Conservation (phyloP, 2,888 invertebrate genomes). For the Pyrrhia umbra region DNA sequence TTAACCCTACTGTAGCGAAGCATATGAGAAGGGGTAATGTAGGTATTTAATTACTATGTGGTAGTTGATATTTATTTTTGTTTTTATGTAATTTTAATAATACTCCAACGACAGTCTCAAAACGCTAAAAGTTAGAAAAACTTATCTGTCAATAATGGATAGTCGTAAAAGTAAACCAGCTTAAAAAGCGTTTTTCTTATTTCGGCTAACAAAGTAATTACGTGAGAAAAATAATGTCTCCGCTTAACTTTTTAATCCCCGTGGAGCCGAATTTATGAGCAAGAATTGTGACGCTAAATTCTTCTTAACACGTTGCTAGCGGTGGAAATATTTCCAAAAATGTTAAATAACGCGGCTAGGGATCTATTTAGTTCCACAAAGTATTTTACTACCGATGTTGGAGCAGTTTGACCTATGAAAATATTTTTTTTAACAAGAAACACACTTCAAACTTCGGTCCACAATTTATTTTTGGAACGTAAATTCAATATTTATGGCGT, state of each 20-base stretch:
- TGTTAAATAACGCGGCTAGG: conserved; percentile 53
- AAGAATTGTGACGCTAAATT: conserved; percentile 68
- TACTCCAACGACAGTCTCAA: conserved; percentile 17
- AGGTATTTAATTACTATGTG: too few relatives aligned
- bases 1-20: too few relatives aligned
- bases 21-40: too few relatives aligned
- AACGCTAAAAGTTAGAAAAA: conserved; percentile 36
- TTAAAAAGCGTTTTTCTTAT: conserved; percentile 58
- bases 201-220: conserved; percentile 66
- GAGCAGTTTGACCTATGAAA: conserved; percentile 6
- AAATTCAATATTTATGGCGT: conserved; percentile 22
- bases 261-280: conserved; percentile 66
- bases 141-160: conserved; percentile 61
- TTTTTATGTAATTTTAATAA: too few relatives aligned
- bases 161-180: conserved; percentile 57
- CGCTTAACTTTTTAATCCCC: conserved; percentile 68
- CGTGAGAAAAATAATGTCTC: conserved; percentile 65
- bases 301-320: conserved; percentile 60
- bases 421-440: conserved; percentile 11
- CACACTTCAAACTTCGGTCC: background rate
- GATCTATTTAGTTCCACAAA: conserved; percentile 52
- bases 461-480: conserved; percentile 2
- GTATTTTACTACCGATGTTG: conserved; percentile 41
- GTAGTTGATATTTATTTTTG: conserved; percentile 39
- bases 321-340: conserved; percentile 59